Percentiles rank a stretch among this genome's conserved stretches.
Conservation (phyloP, 2,113 vertebrate species). For the Serinus canaria region DNA sequence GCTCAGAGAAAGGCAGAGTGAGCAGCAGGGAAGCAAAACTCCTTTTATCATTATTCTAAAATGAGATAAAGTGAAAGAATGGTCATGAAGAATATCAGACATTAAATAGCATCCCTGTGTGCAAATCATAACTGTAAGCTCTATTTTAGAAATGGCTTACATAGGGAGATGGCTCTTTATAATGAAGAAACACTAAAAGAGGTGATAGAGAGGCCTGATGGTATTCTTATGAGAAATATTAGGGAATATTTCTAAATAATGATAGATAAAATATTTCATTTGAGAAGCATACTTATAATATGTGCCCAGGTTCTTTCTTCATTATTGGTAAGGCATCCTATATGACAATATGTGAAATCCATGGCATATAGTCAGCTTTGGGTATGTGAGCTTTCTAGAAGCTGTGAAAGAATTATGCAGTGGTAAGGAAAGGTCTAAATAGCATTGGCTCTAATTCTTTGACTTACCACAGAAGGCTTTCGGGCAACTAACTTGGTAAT, state of each 20-base stretch:
- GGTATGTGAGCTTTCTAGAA: not conserved
- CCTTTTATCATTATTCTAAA: constrained; percentile 42
- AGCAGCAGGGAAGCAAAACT: constrained; percentile 47
- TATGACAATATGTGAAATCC: not conserved
- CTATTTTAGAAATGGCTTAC: constrained; percentile 37
- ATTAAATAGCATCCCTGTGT: constrained; percentile 31
- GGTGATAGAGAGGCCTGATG: not conserved
- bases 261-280: not conserved
- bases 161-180: not conserved
- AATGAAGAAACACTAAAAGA: not conserved
- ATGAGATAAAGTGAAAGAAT: constrained; percentile 19
- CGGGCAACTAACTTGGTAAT: not conserved
- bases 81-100: constrained; percentile 25
- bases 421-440: not conserved
- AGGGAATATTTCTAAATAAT: too few species aligned
- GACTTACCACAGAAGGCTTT: not conserved
- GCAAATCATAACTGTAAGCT: constrained; percentile 39
- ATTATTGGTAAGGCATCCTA: not conserved
- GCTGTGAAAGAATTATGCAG: not conserved
- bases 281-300: not conserved
- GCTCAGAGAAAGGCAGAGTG: not conserved
- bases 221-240: constrained; percentile 5
- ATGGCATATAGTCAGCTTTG: not conserved
- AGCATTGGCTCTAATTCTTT: not conserved
- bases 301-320: not conserved